Evolutionary conservation across 53 echinoderm and acorn worm species (phyloP).

Genomic region (Pentamera pediparva): DNA sequence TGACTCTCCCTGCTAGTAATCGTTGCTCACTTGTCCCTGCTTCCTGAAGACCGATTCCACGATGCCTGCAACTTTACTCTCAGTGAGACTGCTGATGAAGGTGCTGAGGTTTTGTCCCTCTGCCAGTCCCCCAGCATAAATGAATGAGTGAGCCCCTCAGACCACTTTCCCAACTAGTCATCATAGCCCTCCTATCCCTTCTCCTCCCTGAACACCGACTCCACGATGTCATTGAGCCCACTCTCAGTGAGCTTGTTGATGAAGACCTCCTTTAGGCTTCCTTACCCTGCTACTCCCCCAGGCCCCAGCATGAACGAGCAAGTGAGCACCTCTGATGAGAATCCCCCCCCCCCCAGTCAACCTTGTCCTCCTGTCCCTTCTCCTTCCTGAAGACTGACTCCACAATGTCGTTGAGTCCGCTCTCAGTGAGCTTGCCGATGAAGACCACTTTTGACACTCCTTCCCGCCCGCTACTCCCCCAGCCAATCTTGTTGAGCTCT

Average conservation of each 20-base stretch:
- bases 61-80: slow-evolving; percentile 85
- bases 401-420: slow-evolving; percentile 88
- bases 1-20: too few species aligned
- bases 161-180: too few species aligned
- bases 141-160: too few species aligned
- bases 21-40: too few species aligned
- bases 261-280: slow-evolving; percentile 54
- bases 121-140: slow-evolving; percentile 52
- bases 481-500: slow-evolving; percentile 84
- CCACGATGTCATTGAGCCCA: slow-evolving; percentile 85
- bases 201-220: slow-evolving; percentile 65
- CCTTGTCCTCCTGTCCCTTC: too few species aligned
- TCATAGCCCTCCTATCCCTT: too few species aligned
- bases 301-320: too few species aligned
- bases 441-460: too few species aligned
- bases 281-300: too few species aligned
- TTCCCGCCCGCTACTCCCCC: too few species aligned
- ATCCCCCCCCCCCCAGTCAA: too few species aligned
- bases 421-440: slow-evolving; percentile 63
- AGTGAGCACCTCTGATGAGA: too few species aligned
- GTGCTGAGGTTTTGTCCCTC: slow-evolving; percentile 42
- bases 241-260: slow-evolving; percentile 70
- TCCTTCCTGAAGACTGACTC: slow-evolving; percentile 69
- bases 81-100: slow-evolving; percentile 56
- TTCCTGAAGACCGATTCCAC: slow-evolving; percentile 77